Evolutionary conservation across 2,113 vertebrate species (phyloP), one percentile per base, ranked within the genome.

Genomic region (Progne subis): DNA sequence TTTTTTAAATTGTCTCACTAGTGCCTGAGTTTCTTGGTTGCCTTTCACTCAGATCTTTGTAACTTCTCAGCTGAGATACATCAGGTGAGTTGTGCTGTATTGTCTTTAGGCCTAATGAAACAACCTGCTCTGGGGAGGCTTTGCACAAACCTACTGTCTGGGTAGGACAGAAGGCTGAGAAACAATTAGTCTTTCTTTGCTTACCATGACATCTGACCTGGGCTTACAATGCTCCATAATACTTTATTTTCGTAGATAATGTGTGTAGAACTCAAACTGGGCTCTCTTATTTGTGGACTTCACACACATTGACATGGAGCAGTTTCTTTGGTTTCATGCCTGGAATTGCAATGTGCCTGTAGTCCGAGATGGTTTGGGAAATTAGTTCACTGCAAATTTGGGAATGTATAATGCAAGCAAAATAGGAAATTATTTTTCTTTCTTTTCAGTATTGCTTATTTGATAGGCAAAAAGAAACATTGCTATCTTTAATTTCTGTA

Each of bases 401-500:
- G 72, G 44, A 81, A 59, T 63, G 44, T 67, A 4, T 59, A 75
- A 70, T 1, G 2, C 57, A 86, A 37, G 70, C 47, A 77, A 82
- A 81, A 68, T 47, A 72, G 32, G 25, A 90, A 82, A 72, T 52
- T 9, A 55, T 78, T 86, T 80, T 94, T 65, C 31, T 75, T 14
- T 75, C 65, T 84, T 79, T 88, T 83, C 23, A 60, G 12, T 50
- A 26, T 59, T 63, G 41, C 41, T 68, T 81, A 55, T 92, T 95
- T 91, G 65, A 41, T 75, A 61, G 74, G 18, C 46, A 76, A n/a
- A 64, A 90, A 87, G 80, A 93, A 93, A 70, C 64, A 60, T 20
- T 70, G 34, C 56, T 92, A 6, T 74, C 86, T 88, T 90, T 77
- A 92, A 86, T 92, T 93, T 92, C 64, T 86, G 16, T 63, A 17